Evolutionary conservation across 2,888 invertebrate genomes (phyloP), one percentile per base, ranked within the genome.

Genomic region (Acheta domesticus): DNA sequence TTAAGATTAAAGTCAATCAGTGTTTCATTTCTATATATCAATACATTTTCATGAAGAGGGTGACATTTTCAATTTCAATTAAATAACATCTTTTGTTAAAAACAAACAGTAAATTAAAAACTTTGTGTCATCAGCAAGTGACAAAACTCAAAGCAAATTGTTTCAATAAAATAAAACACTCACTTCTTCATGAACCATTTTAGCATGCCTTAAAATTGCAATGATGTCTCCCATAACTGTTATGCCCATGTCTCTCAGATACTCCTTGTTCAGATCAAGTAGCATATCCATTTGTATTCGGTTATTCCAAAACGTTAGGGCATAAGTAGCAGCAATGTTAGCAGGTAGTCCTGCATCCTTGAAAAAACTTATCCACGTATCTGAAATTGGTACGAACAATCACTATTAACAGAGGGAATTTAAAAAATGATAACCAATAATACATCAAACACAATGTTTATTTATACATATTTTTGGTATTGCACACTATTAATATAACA

Each of bases 231-330:
- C 92, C 87, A 92, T 89, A 49, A 90, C 85, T 0, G 91, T 90
- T 49, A 97, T 94, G 0, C 95, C 96, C 96, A 97, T 96, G 83
- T 96, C 96, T 79, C 92, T 91, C 2, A 97, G 87, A 85, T 95
- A 94, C 83, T 96, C 96, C 84, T 96, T 96, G 83, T 93, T 95
- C 19, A 97, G 88, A 83, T 97, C 96, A 82, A 93, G 88, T 79
- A 97, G 86, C 96, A 96, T 96, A 83, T 95, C 93, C 83, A 91
- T 91, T 85, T 93, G 92, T 81, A 97, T 97, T 49, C 96, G 90
- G 86, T 97, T 95, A 85, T 96, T 94, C 0, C 93, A 92, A 86
- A 97, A 97, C 12, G 93, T 93, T 36, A 95, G 90, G 0, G 96
- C 96, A 87, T 97, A 96, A 80, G 92, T 93, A 0, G 94, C 94